A percentile compares a stretch with the other conserved stretches of the same genome.
phyloP scores from a whole-genome alignment of 2,113 vertebrate genomes.

The Paradisaea rubra region DNA sequence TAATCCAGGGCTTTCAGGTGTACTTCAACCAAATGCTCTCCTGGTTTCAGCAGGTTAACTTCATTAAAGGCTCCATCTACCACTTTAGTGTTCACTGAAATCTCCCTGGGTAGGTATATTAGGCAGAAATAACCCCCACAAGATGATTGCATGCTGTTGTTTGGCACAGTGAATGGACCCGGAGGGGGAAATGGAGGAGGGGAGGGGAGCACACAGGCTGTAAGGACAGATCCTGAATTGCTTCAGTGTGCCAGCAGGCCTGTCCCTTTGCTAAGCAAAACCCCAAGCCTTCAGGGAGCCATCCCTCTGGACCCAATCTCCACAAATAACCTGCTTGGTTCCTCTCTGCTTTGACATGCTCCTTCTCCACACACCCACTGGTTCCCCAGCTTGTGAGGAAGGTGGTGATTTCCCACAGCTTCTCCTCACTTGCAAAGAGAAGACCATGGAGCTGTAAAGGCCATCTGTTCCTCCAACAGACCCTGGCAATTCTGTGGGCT shows the following conservation, averaged over 20 bases:
- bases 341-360: neutral
- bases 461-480: neutral
- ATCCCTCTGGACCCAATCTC: neutral
- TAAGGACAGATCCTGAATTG: neutral
- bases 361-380: neutral
- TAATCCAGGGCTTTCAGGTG: constrained; percentile 72
- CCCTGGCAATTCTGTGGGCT: neutral
- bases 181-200: neutral
- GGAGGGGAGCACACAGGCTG: neutral
- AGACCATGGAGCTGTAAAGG: neutral
- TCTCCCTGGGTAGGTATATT: constrained; percentile 56
- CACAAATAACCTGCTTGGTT: neutral
- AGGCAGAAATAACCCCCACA: constrained; percentile 60
- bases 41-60: constrained; percentile 73
- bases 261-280: neutral
- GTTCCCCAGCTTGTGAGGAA: neutral
- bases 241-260: neutral
- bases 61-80: constrained; percentile 71
- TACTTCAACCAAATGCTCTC: constrained; percentile 59
- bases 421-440: neutral
- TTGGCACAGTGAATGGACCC: constrained; percentile 53
- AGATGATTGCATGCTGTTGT: constrained; percentile 43
- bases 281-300: neutral
- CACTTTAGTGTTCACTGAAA: constrained; percentile 69
- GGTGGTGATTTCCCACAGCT: neutral